Base-by-base conservation (phyloP, 1,140 invertebrate species). In the Steinernema khuongi region DNA sequence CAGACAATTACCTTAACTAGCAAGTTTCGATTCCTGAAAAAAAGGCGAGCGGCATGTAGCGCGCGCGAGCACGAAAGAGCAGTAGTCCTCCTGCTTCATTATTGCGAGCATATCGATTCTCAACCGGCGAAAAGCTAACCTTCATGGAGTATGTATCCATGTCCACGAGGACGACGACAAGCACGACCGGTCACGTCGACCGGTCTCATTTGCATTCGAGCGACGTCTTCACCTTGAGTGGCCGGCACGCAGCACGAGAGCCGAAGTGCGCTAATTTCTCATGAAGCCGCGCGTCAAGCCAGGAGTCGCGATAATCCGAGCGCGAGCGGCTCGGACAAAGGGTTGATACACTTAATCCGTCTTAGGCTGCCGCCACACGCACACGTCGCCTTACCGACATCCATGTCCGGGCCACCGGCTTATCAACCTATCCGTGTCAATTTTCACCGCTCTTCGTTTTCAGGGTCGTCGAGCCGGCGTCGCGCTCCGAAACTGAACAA, bases 401-500 rank as follows among this genome's bases (percentile, higher is more conserved):
- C 7, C 19, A 60, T 60, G 26, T 60, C 14, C 22, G 4, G 50
- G 50, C 22, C 50, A 60, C 11, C 4, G 50, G 26, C 50, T 60
- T 11, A 60, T n/a, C 26, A 14, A 26, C 22, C 14, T 14, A n/a
- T 60, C 22, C 50, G 14, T 11, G 50, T 60, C 11, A 17, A 11
- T 22, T 22, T 60, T 22, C 22, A 22, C 4, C 50, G 4, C 4
- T 60, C 67, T 75, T 19, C 32, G 7, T 77, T 74, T 80, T 67
- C 66, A 74, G 76, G 72, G 50, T 74, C 76, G 0, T 68, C 74
- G 14, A 70, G 73, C 1, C 74, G 82, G 29, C 77, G 70, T 36
- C 74, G 83, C 60, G 77, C 83, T 14, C 83, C 83, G 2, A 85
- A 85, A 41, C 76, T 84, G 67, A 73, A 78, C 17, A 83, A 84